A percentile compares a stretch with the other conserved stretches of the same genome.
Conservation (phyloP, 2,888 invertebrate species). For the Chaetoderma sp. region DNA sequence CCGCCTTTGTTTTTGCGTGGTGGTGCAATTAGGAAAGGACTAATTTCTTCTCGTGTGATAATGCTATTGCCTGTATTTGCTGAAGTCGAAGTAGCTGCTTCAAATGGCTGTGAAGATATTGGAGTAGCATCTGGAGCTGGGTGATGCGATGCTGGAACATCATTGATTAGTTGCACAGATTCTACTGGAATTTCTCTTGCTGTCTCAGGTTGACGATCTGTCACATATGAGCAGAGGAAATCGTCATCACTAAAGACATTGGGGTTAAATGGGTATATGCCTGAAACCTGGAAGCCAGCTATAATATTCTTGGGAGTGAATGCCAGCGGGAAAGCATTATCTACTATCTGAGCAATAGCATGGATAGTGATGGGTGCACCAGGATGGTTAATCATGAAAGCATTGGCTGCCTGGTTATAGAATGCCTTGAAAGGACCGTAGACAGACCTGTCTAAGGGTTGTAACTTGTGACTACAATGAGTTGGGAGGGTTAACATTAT, state of each 20-base stretch:
- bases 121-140: not conserved
- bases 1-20: constrained; percentile 9
- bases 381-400: constrained; percentile 57
- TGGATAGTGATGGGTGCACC: constrained; percentile 66
- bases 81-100: too few relatives aligned
- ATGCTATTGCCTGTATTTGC: too few relatives aligned
- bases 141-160: not conserved
- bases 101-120: not conserved
- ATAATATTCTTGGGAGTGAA: constrained; percentile 61
- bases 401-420: constrained; percentile 45
- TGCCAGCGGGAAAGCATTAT: not conserved
- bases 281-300: constrained; percentile 59
- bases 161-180: not conserved
- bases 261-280: constrained; percentile 58
- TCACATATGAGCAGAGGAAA: constrained; percentile 13
- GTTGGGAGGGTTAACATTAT: constrained; percentile 61
- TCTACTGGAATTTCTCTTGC: too few relatives aligned
- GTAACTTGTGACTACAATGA: constrained; percentile 62
- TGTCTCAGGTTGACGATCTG: too few relatives aligned
- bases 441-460: constrained; percentile 67
- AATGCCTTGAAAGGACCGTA: constrained; percentile 64
- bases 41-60: constrained; percentile 8
- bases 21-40: constrained; percentile 3
- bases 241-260: not conserved
- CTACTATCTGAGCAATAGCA: constrained; percentile 46